phyloP scores from a whole-genome alignment of 2,797 vertebrate genomes.

The Sebastolobus alascanus region DNA sequence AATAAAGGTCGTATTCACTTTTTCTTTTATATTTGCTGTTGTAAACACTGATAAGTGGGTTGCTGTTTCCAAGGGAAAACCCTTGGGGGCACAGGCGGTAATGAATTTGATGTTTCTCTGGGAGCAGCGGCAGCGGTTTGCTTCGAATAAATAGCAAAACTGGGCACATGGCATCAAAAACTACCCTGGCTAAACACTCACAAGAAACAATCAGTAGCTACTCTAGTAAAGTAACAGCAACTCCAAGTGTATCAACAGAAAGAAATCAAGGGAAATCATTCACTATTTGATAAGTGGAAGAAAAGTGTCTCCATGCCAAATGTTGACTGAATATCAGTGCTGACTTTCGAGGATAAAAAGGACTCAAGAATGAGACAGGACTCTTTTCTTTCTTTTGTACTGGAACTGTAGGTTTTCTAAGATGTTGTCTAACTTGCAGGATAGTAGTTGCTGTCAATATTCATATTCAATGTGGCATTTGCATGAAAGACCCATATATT shows the following conservation, averaged over 20 bases:
- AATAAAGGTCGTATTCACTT: constrained; percentile 33
- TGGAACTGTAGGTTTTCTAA: neutral
- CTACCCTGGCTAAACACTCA: neutral
- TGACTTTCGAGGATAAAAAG: constrained; percentile 4
- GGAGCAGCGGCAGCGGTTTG: constrained; percentile 32
- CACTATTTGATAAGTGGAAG: neutral
- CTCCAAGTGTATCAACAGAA: neutral
- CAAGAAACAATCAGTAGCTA: neutral
- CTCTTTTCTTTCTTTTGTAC: neutral
- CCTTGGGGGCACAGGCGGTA: constrained; percentile 35
- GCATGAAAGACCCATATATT: neutral
- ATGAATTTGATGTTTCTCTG: constrained; percentile 51
- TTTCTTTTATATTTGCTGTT: constrained; percentile 39
- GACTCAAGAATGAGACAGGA: neutral
- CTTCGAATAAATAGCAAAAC: constrained; percentile 43
- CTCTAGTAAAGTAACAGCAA: neutral
- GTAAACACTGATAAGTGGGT: constrained; percentile 54
- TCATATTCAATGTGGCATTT: neutral
- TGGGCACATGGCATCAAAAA: constrained; percentile 11
- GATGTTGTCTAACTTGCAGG: neutral
- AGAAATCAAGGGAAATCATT: neutral
- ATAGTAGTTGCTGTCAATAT: neutral
- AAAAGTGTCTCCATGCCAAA: neutral
- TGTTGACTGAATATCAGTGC: neutral
- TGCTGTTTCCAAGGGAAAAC: constrained; percentile 29